These are phyloP conservation scores for Ailuropoda melanoleuca DNA, from an alignment of 2,113 vertebrate genomes.

Conservation along the genomic window DNA sequence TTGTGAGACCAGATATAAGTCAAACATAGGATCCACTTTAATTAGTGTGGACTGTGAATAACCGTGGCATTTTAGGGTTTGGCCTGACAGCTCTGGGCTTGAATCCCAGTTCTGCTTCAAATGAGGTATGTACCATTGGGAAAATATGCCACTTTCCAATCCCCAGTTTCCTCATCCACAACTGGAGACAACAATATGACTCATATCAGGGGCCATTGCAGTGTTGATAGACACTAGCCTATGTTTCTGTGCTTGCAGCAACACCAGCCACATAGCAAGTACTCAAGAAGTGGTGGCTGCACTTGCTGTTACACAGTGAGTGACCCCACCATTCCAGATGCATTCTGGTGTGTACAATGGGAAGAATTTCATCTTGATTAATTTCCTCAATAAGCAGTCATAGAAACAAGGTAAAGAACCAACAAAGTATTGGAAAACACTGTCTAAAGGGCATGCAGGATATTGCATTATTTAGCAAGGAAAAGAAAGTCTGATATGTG, in stretches of 20 bases:
- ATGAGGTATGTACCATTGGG: not conserved
- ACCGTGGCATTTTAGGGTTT: not conserved
- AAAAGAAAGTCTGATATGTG: not conserved
- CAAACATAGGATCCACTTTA: not conserved
- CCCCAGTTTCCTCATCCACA: not conserved
- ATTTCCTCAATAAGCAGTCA: not conserved
- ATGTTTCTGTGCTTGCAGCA: not conserved
- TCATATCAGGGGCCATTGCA: not conserved
- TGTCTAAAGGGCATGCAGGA: not conserved
- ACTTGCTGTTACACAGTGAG: not conserved
- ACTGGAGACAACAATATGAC: not conserved
- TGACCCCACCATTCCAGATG: not conserved
- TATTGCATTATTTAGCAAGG: not conserved
- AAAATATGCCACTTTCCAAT: constrained; percentile 2
- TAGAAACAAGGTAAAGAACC: not conserved
- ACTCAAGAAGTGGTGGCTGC: not conserved
- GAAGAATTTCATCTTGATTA: not conserved
- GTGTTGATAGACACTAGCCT: not conserved
- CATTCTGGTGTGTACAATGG: not conserved
- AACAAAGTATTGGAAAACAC: not conserved
- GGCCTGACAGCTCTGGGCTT: not conserved
- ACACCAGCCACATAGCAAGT: not conserved
- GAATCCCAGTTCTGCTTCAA: constrained; percentile 24
- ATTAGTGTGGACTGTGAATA: not conserved
- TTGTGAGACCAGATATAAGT: not conserved